Evolutionary conservation across 2,888 invertebrate genomes (phyloP).

Genomic region (Drosophila neoperkinsi): DNA sequence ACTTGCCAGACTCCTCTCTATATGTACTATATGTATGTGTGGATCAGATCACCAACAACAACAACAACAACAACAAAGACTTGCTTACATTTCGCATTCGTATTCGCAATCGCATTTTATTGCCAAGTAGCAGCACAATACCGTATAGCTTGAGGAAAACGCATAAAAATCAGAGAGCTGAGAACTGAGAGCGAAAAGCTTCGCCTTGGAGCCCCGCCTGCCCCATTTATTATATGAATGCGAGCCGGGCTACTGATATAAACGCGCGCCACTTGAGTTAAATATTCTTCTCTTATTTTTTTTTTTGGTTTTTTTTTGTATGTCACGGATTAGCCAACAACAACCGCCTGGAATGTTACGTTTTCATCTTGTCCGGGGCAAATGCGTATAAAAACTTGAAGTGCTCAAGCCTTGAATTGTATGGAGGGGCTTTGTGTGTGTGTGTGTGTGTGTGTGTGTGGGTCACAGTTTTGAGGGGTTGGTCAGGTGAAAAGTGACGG

Average conservation of each 20-base stretch:
- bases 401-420: slow-evolving; percentile 31
- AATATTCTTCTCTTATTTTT: slow-evolving; percentile 39
- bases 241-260: slow-evolving; percentile 68
- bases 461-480: slow-evolving; percentile 19
- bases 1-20: slow-evolving; percentile 35
- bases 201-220: slow-evolving; percentile 39
- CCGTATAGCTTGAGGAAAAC: slow-evolving; percentile 55
- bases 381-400: slow-evolving; percentile 56
- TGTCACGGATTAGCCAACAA: slow-evolving; percentile 68
- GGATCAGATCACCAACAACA: slow-evolving; percentile 40
- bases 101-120: slow-evolving; percentile 69
- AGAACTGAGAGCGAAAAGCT: slow-evolving; percentile 9
- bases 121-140: slow-evolving; percentile 66
- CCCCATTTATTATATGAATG: slow-evolving; percentile 75
- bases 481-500: slow-evolving; percentile 78
- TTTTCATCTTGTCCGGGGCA: slow-evolving; percentile 60
- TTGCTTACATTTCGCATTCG: slow-evolving; percentile 72
- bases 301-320: slow-evolving; percentile 12
- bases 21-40: slow-evolving; percentile 19
- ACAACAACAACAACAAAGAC: slow-evolving; percentile 27
- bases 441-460: background rate
- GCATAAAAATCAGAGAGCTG: slow-evolving; percentile 71
- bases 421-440: background rate
- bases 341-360: slow-evolving; percentile 66
- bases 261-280: slow-evolving; percentile 68